Evolutionary conservation across 1,140 invertebrate species (phyloP), one percentile per base, ranked within the genome.

Genomic region (Brachionus rubens): DNA sequence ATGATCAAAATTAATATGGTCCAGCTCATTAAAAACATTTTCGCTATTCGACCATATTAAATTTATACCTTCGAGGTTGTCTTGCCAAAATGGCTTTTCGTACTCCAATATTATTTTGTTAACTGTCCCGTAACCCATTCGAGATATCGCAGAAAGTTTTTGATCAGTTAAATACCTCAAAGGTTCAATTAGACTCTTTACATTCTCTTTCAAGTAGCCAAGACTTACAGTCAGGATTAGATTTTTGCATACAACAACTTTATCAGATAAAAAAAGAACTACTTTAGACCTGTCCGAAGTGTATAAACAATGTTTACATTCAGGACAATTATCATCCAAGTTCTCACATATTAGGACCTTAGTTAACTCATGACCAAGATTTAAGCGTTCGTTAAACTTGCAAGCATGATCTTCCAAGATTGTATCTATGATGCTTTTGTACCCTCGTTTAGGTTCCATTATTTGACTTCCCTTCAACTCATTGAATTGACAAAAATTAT

Each of bases 61-160:
- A 56, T 75, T 54, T 16, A 75, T 54, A 10, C 30, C 21, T 40
- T 75, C 72, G 7, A 75, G 19, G 43, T 75, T 54, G 16, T 41
- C 50, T n/a, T 43, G 24, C 72, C 72, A 75, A 47, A 75, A 75
- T 59, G 16, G 50, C 30, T 54, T 36, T 21, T 54, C 48, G 47
- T 56, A 75, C 16, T 40, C 54, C 16, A 75, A 21, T 26, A 54
- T 47, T 30, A 75, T 56, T 41, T 75, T 75, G 33, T 75, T 75
- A 12, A 75, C 46, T 1, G 72, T 75, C 5, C 72, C 72, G 26
- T 33, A 75, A 19, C 72, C 72, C 16, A 56, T 21, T 2, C 48
- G 48, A 12, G n/a, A 5, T 2, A 75, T 75, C 3, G 30, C n/a
- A 3, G 7, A 10, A 7, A 30, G 9, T 47, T 75, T 75, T 46